These are phyloP conservation scores for Pantherophis guttatus DNA, from an alignment of 2,113 vertebrate genomes.

Conservation along the genomic window DNA sequence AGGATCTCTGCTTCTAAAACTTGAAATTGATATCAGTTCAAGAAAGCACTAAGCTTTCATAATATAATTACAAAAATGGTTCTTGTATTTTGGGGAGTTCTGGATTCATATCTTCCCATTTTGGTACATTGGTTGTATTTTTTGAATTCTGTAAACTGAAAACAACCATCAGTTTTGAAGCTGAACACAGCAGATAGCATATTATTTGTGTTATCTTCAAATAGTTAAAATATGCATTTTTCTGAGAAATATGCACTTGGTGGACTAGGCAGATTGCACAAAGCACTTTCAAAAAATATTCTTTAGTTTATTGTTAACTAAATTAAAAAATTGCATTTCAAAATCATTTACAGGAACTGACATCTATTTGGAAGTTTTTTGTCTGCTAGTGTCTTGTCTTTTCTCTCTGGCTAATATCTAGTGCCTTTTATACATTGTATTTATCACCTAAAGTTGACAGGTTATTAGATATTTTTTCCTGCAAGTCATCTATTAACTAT, in stretches of 20 bases:
- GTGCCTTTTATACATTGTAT: background rate
- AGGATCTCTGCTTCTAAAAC: background rate
- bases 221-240: background rate
- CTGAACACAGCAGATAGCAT: background rate
- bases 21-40: background rate
- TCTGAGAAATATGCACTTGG: background rate
- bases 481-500: background rate
- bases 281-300: background rate
- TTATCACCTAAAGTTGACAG: background rate
- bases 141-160: background rate
- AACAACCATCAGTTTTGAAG: background rate
- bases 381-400: background rate
- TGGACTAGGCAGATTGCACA: background rate
- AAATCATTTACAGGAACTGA: background rate
- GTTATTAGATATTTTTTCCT: constrained; percentile 6
- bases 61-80: background rate
- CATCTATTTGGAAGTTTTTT: background rate
- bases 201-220: background rate
- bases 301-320: background rate
- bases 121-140: background rate
- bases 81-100: background rate
- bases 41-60: background rate
- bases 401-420: background rate
- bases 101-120: background rate
- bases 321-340: background rate